Evolutionary conservation across 2,113 vertebrate genomes (phyloP), one percentile per base, ranked within the genome.

Genomic region (Notothenia rossii): DNA sequence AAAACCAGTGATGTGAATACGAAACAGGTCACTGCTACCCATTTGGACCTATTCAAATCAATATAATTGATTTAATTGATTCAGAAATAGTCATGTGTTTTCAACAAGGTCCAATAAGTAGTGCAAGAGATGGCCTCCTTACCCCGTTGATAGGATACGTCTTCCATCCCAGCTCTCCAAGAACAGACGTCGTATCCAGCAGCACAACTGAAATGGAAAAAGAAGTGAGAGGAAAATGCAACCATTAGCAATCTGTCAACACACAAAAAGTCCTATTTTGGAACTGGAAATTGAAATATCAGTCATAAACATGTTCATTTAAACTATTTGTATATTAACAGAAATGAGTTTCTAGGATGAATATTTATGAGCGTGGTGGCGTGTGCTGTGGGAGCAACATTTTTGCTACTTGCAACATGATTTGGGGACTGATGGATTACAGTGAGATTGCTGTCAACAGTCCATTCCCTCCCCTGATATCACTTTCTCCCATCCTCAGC

Each of bases 111-210:
- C 54, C 48, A 84, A 81, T 71, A 69, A 70, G 69, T 33, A 3
- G 36, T 11, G 40, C 12, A 60, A 65, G 53, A 70, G 51, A 22
- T 60, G 45, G 20, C 65, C 63, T 77, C 93, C 97, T 98, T 95
- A 98, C 97, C 96, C 97, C 97, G 83, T 98, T 98, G 91, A 98
- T 90, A 50, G 97, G 97, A 93, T 98, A 98, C 1, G 97, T 97
- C 94, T 96, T 98, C 97, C 97, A 98, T 94, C 97, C 96, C 8
- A 98, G 95, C 76, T 98, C 97, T 89, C 97, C 97, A 0, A 98
- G 94, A 68, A 95, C 96, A 83, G 96, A 91, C 36, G 97, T 98
- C 83, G 97, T 98, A 94, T 98, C 97, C 93, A 98, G 95, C 91
- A 98, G 94, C 89, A 98, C 96, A 91, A 98, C 97, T 98, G 92